Percentiles rank a stretch among this genome's conserved stretches.
Evolutionary conservation across 2,113 vertebrate genomes (phyloP).

Genomic region (Muscicapa adusta): DNA sequence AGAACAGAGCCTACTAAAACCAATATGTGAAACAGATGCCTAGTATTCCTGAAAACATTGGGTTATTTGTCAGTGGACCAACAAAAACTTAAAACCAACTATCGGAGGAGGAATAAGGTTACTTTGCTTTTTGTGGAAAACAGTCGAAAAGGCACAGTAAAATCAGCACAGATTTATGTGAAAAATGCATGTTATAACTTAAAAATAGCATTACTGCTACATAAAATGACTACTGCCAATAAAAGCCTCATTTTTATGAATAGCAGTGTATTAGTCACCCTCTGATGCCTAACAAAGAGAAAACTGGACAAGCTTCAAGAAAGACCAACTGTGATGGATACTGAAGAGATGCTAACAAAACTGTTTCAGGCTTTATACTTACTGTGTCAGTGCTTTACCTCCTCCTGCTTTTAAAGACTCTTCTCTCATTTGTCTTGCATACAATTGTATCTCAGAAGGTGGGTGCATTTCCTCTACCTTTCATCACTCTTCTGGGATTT

Average conservation of each 20-base stretch:
- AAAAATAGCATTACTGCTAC: slow-evolving; percentile 10
- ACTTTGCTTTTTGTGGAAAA: not conserved
- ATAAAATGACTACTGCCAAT: not conserved
- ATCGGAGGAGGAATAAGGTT: not conserved
- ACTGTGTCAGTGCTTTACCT: not conserved
- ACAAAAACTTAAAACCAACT: not conserved
- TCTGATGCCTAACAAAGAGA: not conserved
- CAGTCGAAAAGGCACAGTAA: not conserved
- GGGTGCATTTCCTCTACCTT: not conserved
- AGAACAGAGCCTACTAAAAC: not conserved
- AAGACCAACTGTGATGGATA: not conserved
- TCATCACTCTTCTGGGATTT: not conserved
- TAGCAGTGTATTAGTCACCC: not conserved
- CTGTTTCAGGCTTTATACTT: not conserved
- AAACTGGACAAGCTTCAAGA: not conserved
- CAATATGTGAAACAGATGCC: not conserved
- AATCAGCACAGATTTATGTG: not conserved
- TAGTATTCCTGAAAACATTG: not conserved
- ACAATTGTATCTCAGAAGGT: not conserved
- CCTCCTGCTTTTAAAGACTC: not conserved
- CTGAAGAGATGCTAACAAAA: not conserved
- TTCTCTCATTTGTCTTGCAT: not conserved
- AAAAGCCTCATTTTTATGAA: not conserved
- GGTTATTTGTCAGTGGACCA: not conserved
- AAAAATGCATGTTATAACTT: not conserved